phyloP scores from a whole-genome alignment of 2,113 vertebrate genomes.

The Xyliphius kryptos region DNA sequence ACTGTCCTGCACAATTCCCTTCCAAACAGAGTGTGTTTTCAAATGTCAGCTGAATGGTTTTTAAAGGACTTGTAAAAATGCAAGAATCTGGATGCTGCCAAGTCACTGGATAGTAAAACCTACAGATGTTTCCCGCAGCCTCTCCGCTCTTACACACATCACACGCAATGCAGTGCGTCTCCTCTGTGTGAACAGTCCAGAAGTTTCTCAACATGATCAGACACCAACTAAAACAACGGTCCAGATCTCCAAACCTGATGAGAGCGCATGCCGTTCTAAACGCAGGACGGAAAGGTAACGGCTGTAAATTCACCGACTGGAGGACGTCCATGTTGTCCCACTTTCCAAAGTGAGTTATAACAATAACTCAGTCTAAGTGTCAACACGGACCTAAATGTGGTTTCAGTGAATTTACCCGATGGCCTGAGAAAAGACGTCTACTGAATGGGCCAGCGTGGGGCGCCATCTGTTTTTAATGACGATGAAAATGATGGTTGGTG shows the following conservation, averaged over 20 bases:
- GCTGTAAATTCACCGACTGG: neutral
- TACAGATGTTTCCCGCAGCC: constrained; percentile 47
- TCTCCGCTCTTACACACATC: too few relatives aligned
- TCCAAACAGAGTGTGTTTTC: constrained; percentile 34
- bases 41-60: constrained; percentile 35
- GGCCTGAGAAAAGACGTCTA: constrained; percentile 36
- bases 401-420: constrained; percentile 38
- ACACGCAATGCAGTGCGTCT: too few relatives aligned
- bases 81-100: constrained; percentile 30
- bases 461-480: constrained; percentile 50
- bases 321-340: neutral
- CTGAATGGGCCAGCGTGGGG: constrained; percentile 16
- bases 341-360: constrained; percentile 12
- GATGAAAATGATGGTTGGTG: constrained; percentile 10
- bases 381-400: constrained; percentile 24
- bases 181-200: too few relatives aligned
- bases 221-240: neutral
- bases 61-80: constrained; percentile 39
- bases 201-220: neutral
- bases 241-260: constrained; percentile 9
- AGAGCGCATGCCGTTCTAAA: neutral
- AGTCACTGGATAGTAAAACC: constrained; percentile 25
- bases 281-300: neutral
- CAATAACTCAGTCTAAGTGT: constrained; percentile 29
- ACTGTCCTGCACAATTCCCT: constrained; percentile 29